These are phyloP conservation scores for Shinisaurus crocodilurus DNA, from an alignment of 2,113 vertebrate genomes.

Conservation along the genomic window DNA sequence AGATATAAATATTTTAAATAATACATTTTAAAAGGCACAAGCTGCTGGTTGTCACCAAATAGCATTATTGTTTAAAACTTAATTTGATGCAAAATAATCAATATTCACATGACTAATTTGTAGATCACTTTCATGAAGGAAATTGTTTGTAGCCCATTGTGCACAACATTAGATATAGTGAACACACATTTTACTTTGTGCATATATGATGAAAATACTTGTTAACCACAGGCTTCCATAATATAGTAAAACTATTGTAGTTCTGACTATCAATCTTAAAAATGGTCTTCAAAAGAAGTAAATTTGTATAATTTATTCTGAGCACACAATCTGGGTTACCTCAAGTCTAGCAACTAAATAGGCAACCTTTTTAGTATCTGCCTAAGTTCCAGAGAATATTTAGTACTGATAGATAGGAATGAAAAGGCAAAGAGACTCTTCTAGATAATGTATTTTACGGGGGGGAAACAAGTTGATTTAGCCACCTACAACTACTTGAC, in stretches of 20 bases:
- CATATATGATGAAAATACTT: background rate
- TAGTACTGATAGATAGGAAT: background rate
- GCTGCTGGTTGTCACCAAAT: fast-evolving
- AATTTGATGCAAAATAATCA: background rate
- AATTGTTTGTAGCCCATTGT: background rate
- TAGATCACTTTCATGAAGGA: background rate
- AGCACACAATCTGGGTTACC: no score
- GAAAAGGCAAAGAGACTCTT: background rate
- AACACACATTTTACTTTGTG: background rate
- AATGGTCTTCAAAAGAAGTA: no score
- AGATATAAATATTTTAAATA: background rate
- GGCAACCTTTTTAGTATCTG: no score
- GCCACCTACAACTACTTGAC: background rate
- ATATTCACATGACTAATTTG: background rate
- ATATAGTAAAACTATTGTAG: background rate
- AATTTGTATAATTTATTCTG: no score
- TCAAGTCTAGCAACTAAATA: no score
- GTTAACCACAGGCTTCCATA: background rate
- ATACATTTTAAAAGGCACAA: no score
- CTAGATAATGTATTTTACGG: background rate
- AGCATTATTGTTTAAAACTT: background rate
- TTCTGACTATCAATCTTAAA: no score
- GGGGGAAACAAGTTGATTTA: background rate
- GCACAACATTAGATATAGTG: background rate
- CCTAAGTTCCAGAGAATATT: background rate